Evolutionary conservation across 2,797 vertebrate species (phyloP).

Genomic region (Anniella stebbinsi): DNA sequence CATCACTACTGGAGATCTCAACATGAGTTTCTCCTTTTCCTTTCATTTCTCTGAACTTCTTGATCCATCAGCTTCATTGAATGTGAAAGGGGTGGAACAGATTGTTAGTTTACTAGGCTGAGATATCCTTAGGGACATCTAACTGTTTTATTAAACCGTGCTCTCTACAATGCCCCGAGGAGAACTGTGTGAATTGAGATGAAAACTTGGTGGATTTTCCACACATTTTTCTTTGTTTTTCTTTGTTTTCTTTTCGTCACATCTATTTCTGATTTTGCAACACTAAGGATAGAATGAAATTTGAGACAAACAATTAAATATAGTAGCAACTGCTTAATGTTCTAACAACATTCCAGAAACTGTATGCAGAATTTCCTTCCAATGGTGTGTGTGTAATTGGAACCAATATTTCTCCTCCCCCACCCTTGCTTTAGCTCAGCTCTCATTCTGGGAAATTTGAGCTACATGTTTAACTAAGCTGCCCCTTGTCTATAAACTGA

Average conservation of each 20-base stretch:
- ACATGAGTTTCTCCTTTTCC: conserved; percentile 2
- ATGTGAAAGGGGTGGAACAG: conserved; percentile 17
- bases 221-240: neutral
- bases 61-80: conserved; percentile 32
- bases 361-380: neutral
- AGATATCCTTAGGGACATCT: conserved; percentile 6
- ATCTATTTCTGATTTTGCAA: conserved; percentile 47
- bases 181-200: neutral
- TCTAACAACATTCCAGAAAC: conserved; percentile 2
- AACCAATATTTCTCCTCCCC: conserved; percentile 31
- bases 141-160: conserved; percentile 24
- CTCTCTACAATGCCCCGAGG: conserved; percentile 44
- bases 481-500: conserved; percentile 63
- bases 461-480: conserved; percentile 66
- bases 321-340: conserved; percentile 35
- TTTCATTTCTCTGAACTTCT: conserved; percentile 26
- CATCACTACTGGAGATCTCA: conserved; percentile 23
- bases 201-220: conserved; percentile 30
- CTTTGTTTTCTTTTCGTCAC: conserved; percentile 32
- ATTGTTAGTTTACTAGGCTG: conserved; percentile 40
- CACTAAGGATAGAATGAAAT: conserved; percentile 34
- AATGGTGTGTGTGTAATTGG: conserved; percentile 18
- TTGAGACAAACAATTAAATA: conserved; percentile 17
- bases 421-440: conserved; percentile 35
- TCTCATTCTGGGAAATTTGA: conserved; percentile 42